phyloP scores from a whole-genome alignment of 2,113 vertebrate species.

The human (Homo sapiens) region GRCh38 chr3:162375001-162375500 shows the following conservation, averaged over 20 bases:
- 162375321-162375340: background rate
- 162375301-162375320: background rate
- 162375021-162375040: background rate
- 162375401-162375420: background rate
- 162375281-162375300: background rate
- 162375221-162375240: background rate
- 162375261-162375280: background rate
- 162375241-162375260: background rate
- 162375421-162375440: background rate
- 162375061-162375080: background rate
- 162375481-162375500: background rate
- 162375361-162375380: background rate
- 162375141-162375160: background rate
- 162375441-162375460: background rate
- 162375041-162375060: background rate
- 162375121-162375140: background rate
- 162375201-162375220: background rate
- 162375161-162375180: background rate
- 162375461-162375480: background rate
- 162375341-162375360: background rate
- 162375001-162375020: background rate
- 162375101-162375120: background rate
- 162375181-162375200: background rate
- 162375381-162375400: background rate
- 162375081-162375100: background rate